Evolutionary conservation across 1,140 invertebrate species (phyloP).

Genomic region (Philotrypesis tridentata): DNA sequence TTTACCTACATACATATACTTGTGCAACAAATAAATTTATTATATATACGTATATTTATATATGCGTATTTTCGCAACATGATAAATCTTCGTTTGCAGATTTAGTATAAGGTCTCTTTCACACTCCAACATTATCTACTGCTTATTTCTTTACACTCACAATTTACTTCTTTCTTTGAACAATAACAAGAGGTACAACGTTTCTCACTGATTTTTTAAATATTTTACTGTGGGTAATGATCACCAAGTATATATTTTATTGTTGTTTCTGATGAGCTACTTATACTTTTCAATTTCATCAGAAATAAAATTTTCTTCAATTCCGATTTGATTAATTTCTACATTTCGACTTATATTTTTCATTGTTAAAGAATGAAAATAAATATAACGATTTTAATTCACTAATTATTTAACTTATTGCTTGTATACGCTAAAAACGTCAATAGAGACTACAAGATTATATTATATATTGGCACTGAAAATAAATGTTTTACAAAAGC

Average conservation of each 20-base stretch:
- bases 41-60: conserved; percentile 52
- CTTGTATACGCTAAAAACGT: background rate
- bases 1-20: conserved; percentile 39
- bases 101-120: conserved; percentile 11
- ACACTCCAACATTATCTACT: background rate
- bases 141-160: background rate
- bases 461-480: background rate
- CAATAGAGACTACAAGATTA: background rate
- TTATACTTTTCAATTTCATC: conserved; percentile 20
- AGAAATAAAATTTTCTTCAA: conserved; percentile 33
- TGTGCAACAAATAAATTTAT: conserved; percentile 54
- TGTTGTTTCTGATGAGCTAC: conserved; percentile 13
- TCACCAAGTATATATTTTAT: conserved; percentile 16
- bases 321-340: conserved; percentile 39
- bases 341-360: background rate
- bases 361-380: background rate
- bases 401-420: background rate
- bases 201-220: conserved; percentile 13
- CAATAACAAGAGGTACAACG: conserved; percentile 33
- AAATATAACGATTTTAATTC: background rate
- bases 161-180: conserved; percentile 6
- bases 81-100: conserved; percentile 15
- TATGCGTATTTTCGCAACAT: conserved; percentile 46
- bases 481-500: background rate
- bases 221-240: conserved; percentile 15